phyloP scores from a whole-genome alignment of 2,888 invertebrate species.

The Callinectes sapidus region DNA sequence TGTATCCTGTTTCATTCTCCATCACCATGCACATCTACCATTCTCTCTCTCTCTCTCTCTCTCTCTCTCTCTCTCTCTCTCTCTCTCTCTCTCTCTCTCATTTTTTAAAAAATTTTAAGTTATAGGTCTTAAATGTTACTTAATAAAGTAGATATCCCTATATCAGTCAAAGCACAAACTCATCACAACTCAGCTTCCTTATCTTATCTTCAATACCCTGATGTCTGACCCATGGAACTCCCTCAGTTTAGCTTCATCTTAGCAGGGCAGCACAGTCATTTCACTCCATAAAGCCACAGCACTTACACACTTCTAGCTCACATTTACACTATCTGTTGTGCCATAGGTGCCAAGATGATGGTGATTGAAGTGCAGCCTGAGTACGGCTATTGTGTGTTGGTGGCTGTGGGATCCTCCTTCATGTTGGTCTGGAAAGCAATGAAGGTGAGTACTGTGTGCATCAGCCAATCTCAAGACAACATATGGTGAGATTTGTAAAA shows the following conservation, averaged over 20 bases:
- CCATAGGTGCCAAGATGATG: constrained; percentile 67
- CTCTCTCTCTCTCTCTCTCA: not conserved
- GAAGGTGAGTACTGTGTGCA: constrained; percentile 73
- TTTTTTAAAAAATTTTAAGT: not conserved
- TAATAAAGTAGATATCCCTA: not conserved
- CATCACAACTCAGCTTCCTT: not conserved
- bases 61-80: too few species aligned
- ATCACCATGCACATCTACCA: constrained; percentile 8
- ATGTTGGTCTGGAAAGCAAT: constrained; percentile 76
- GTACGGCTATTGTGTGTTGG: constrained; percentile 76
- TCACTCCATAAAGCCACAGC: not conserved
- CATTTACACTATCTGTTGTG: constrained; percentile 23
- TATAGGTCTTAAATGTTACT: not conserved
- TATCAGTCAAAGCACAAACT: not conserved
- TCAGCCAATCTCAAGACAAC: not conserved
- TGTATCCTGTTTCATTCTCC: not conserved
- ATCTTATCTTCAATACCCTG: not conserved
- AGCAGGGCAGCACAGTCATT: not conserved
- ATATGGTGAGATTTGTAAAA: not conserved
- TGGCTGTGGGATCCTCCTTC: constrained; percentile 75
- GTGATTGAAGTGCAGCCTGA: constrained; percentile 74
- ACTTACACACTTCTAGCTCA: not conserved
- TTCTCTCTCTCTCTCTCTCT: not conserved
- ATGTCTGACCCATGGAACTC: too few species aligned
- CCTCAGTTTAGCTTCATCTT: too few species aligned